A percentile compares a stretch with the other conserved stretches of the same genome.
These are phyloP conservation scores for Callospermophilus lateralis DNA, from an alignment of 2,113 vertebrate species.

Conservation along the genomic window DNA sequence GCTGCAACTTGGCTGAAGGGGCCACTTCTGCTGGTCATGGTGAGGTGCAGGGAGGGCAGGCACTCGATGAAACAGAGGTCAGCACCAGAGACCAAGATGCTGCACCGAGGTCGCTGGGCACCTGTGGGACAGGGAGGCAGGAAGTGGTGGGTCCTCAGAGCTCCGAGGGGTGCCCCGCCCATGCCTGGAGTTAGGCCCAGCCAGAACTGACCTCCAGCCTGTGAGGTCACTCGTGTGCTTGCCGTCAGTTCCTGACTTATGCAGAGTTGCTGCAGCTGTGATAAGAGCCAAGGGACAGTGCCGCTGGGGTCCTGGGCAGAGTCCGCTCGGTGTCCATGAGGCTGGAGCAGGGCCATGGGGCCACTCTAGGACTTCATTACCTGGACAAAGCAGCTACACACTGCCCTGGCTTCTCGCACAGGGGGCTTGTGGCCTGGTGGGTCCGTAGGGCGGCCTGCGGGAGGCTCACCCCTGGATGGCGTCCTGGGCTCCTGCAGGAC, in stretches of 20 bases:
- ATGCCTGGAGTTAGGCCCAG: not conserved
- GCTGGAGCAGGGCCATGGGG: no score
- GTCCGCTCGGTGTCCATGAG: fast-evolving
- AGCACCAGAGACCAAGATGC: not conserved
- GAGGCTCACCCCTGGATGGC: no score
- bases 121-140: no score
- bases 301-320: no score
- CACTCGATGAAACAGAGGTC: not conserved
- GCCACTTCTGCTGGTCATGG: not conserved
- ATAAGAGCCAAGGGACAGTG: no score
- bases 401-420: no score
- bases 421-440: no score
- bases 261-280: not conserved
- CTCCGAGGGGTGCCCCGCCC: fast-evolving
- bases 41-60: fast-evolving
- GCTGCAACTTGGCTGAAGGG: not conserved
- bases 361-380: not conserved
- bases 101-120: fast-evolving
- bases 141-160: no score
- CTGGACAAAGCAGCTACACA: not conserved
- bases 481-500: not conserved
- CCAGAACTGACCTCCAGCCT: fast-evolving
- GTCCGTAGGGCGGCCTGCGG: not conserved
- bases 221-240: fast-evolving
- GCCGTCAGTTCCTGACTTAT: not conserved